Evolutionary conservation across 2,888 invertebrate genomes (phyloP).

Genomic region (Pyrocoelia pectoralis): DNA sequence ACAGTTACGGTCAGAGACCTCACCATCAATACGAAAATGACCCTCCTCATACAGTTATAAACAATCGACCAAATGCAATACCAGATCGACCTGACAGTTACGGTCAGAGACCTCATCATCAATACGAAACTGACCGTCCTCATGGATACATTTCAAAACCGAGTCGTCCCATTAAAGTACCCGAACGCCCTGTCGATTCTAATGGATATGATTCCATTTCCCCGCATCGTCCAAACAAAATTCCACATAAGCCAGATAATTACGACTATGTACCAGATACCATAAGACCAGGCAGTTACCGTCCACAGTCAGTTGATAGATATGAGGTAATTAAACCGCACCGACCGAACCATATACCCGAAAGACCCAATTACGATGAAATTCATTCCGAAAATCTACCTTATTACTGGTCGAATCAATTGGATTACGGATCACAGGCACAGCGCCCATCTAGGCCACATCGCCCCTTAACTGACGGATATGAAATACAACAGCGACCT

Average conservation of each 20-base stretch:
- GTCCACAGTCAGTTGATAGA: background rate
- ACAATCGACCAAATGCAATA: slow-evolving; percentile 7
- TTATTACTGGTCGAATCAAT: background rate
- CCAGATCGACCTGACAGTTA: slow-evolving; percentile 3
- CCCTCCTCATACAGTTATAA: background rate
- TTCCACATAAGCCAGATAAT: background rate
- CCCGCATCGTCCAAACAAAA: background rate
- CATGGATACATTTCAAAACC: background rate
- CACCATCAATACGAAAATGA: no score
- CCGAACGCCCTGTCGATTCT: background rate
- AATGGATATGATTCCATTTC: background rate
- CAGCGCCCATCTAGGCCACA: background rate
- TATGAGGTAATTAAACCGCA: background rate
- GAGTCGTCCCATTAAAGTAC: background rate
- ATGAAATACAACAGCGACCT: slow-evolving; percentile 1
- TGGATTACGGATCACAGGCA: no score
- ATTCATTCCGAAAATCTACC: no score
- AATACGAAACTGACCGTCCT: no score
- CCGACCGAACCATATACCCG: background rate
- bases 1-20: background rate
- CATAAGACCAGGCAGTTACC: background rate
- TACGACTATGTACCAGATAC: background rate
- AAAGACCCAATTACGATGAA: no score
- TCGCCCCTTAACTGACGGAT: background rate
- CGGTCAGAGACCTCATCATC: background rate